Base-by-base conservation (phyloP, 2,113 vertebrate genomes). In the Rhea pennata region DNA sequence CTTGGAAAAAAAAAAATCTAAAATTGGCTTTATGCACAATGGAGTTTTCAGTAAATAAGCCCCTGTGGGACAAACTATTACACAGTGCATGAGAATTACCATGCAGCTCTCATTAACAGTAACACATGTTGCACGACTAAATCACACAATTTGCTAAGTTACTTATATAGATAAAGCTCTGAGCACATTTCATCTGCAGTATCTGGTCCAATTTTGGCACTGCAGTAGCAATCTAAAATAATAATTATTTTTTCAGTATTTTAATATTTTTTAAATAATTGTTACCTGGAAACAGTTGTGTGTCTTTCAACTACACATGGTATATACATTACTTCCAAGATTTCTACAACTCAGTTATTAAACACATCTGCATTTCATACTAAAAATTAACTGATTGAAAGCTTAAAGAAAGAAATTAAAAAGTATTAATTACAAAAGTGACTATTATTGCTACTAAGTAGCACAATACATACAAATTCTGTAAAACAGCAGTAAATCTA, bases 41-140 rank as follows among this genome's bases (percentile, higher is more conserved):
- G 61, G 74, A 96, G 84, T 76, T 93, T 93, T 66, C 69, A 82
- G 80, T 92, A 97, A 96, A 93, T 87, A 95, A 94, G 92, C 20
- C 75, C 90, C 95, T n/a, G 48, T 69, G 92, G 90, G 91, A 92
- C 78, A 92, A 90, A 80, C 77, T 82, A 74, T 89, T 96, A 95
- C 65, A 82, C 27, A 46, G 84, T 24, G 50, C 72, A 17, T 61
- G 71, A 94, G 84, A 95, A 95, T 88, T 72, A 78, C 84, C 72
- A 81, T n/a, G 71, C 54, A 92, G 84, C 75, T 90, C 76, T 92
- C 94, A 94, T 96, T 94, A 96, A 84, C 66, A 85, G 46, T 61
- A 93, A 70, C 83, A 96, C 87, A 86, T 67, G 79, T 94, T 96
- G 94, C 93, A 94, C 3, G 1, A 29, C 54, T 66, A 76, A 87